Base-by-base conservation (phyloP, 2,888 invertebrate species). In the Xestoiulus laeticollis region DNA sequence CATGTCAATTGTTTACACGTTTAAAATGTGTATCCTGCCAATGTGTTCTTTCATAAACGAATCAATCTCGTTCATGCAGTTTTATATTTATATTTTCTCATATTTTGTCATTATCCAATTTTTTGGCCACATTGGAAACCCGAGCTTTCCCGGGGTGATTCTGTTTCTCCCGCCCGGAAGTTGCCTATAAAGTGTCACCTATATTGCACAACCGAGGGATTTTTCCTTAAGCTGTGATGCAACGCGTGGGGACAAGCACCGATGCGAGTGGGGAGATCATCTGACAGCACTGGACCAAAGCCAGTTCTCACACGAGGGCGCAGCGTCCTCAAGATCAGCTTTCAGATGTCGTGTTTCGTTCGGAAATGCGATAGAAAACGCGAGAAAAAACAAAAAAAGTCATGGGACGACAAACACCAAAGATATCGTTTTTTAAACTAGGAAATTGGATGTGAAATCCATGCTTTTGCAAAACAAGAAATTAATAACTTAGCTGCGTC, bases 231-330 rank as follows among this genome's bases (percentile, higher is more conserved):
- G 22, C n/a, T n/a, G 59, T 59, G 59, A 59, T n/a, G n/a, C 19
- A 59, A 59, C 19, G n/a, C 6, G n/a, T 59, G 59, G 59, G 59
- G 59, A 59, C 59, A 1, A n/a, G 22, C 59, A 59, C n/a, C 59
- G n/a, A 59, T n/a, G n/a, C 59, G 59, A n/a, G n/a, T 19, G n/a
- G 59, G 48, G n/a, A 59, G 59, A 16, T 59, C 59, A 19, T 59
- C 59, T 59, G 59, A 8, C 59, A 59, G 59, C 59, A 59, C 59
- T 59, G 59, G 59, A 59, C 59, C 59, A 59, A 19, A 59, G 5
- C 59, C n/a, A n/a, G 59, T 59, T 59, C 59, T n/a, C 59, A 59
- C 59, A 59, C 59, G 59, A 59, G 59, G 59, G 59, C 59, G 59
- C 59, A 59, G 59, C 59, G 59, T 19, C 59, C 14, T 59, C 59